Evolutionary conservation across 2,113 vertebrate species (phyloP).

Genomic region (Pseudorhombus dupliciocellatus): DNA sequence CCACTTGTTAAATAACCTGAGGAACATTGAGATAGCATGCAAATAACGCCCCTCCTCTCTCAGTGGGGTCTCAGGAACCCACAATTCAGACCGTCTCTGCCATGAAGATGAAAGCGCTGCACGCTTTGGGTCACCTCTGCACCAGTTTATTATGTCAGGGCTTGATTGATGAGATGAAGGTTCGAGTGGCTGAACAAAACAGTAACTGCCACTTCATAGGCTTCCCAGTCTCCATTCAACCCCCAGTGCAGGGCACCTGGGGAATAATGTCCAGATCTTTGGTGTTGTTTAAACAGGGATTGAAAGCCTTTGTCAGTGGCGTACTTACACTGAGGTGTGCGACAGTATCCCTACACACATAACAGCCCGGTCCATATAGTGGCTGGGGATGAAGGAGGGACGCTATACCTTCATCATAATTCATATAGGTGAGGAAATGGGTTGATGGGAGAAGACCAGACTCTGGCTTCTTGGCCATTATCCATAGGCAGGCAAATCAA

Average conservation of each 20-base stretch:
- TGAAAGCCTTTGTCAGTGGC: slow-evolving; percentile 29
- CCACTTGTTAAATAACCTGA: neutral
- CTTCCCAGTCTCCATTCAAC: slow-evolving; percentile 19
- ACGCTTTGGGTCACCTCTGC: slow-evolving; percentile 44
- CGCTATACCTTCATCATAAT: slow-evolving; percentile 49
- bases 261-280: slow-evolving; percentile 30
- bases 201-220: slow-evolving; percentile 46
- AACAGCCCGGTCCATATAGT: slow-evolving; percentile 3
- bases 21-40: neutral
- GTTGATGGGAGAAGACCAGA: slow-evolving; percentile 62
- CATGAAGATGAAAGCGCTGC: slow-evolving; percentile 43
- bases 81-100: slow-evolving; percentile 22
- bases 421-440: slow-evolving; percentile 66
- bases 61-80: slow-evolving; percentile 7
- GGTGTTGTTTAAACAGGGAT: slow-evolving; percentile 21
- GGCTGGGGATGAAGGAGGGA: slow-evolving; percentile 28
- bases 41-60: neutral
- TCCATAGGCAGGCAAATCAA: slow-evolving; percentile 79
- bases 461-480: slow-evolving; percentile 69
- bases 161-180: slow-evolving; percentile 63
- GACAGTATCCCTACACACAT: slow-evolving; percentile 18
- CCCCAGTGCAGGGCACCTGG: slow-evolving; percentile 21
- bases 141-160: slow-evolving; percentile 40
- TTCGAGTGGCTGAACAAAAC: slow-evolving; percentile 21
- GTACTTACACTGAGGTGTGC: slow-evolving; percentile 3